A percentile compares a stretch with the other conserved stretches of the same genome.
These are phyloP conservation scores for Smittia sp. DNA, from an alignment of 2,888 invertebrate species.

Conservation along the genomic window DNA sequence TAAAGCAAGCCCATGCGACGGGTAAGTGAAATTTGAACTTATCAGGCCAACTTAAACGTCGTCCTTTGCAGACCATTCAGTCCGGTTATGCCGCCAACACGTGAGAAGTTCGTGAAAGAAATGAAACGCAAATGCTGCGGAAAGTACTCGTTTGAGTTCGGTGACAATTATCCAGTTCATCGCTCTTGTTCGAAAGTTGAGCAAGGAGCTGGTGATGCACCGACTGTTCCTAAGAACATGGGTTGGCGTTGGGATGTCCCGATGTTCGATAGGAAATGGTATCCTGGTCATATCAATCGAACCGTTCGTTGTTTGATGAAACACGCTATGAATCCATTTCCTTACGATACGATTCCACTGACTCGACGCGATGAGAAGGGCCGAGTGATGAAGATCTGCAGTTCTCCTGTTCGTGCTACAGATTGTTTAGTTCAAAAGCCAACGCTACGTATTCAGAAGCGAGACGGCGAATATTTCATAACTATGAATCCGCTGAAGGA, in stretches of 20 bases:
- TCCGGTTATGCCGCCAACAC: background rate
- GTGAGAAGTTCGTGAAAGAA: background rate
- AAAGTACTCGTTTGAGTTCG: conserved; percentile 25
- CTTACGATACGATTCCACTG: conserved; percentile 29
- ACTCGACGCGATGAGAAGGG: background rate
- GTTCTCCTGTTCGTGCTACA: background rate
- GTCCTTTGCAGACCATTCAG: background rate
- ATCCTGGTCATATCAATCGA: conserved; percentile 22
- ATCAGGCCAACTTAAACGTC: background rate
- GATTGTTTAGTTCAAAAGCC: conserved; percentile 50
- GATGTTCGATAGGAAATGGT: conserved; percentile 10
- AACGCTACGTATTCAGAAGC: conserved; percentile 63
- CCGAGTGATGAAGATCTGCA: background rate
- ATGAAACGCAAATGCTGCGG: conserved; percentile 26
- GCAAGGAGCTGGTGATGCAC: conserved; percentile 48
- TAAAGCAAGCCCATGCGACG: background rate
- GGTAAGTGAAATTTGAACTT: background rate
- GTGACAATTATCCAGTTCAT: conserved; percentile 1
- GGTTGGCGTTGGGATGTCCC: conserved; percentile 52
- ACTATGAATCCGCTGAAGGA: conserved; percentile 67
- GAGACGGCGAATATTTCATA: conserved; percentile 63
- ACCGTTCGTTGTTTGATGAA: conserved; percentile 25
- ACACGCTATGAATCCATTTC: conserved; percentile 25
- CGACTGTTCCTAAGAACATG: conserved; percentile 46
- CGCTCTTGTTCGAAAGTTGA: background rate